Evolutionary conservation across 2,113 vertebrate genomes (phyloP), one percentile per base, ranked within the genome.

Genomic region (Notothenia coriiceps): DNA sequence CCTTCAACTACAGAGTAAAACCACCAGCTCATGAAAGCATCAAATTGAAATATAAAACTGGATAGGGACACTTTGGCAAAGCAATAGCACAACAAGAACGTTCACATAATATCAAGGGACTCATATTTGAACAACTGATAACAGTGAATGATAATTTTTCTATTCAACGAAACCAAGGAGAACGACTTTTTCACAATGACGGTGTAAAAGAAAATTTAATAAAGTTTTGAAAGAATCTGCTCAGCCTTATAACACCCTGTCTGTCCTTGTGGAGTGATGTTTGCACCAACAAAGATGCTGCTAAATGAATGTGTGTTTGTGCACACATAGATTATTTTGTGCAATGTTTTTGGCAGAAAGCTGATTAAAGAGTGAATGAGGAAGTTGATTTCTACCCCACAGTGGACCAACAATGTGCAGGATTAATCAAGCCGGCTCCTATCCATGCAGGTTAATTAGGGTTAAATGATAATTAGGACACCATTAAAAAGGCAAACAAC

Each of bases 381-480:
- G 80, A 91, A 85, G 88, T 87, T 82, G 89, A 90, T 91, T 89
- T 88, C 75, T 46, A 14, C 86, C 75, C 88, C 87, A 85, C 88
- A 83, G 88, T 74, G 82, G 87, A 77, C 87, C 90, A 73, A 89
- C 88, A 92, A 86, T 89, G 85, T 82, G 74, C 82, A 73, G 88
- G 80, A 90, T 89, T 93, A 93, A 93, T 92, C 86, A 86, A 83
- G 84, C 83, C 79, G 64, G 85, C 79, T 88, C 84, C 88, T 89
- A 90, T 92, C 90, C 86, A 70, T 43, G 84, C 85, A 91, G 89
- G 92, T 94, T 94, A 94, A 95, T 95, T 93, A 93, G 91, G 94
- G 94, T 94, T 93, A 93, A 93, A 93, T 93, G 91, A 92, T 94
- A 94, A 94, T 94, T 93, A 94, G 92, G 91, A 91, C 88, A 74